Conservation (phyloP, 1,140 invertebrate species). For the Drosophila paulistorum region DNA sequence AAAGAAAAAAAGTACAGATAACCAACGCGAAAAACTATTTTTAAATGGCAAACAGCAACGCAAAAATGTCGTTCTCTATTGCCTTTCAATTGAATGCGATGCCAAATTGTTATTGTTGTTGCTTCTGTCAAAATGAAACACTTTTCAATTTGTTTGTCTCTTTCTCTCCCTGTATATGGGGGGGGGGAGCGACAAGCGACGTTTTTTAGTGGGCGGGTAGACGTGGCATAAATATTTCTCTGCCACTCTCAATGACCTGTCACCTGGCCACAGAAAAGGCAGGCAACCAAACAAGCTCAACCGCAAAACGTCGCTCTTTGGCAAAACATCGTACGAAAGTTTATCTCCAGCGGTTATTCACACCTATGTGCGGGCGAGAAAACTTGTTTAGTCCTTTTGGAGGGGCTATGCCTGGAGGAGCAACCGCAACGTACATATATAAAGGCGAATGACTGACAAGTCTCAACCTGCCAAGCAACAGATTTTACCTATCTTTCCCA, state of each 20-base stretch:
- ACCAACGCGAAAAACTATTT: constrained; percentile 17
- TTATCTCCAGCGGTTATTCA: constrained; percentile 67
- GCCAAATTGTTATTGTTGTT: constrained; percentile 1
- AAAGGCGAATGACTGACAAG: constrained; percentile 15
- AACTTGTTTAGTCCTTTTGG: constrained; percentile 15
- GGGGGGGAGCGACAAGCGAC: background rate
- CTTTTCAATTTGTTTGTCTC: constrained; percentile 11
- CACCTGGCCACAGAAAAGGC: constrained; percentile 4
- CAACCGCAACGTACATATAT: constrained; percentile 22
- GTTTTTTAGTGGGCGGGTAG: background rate
- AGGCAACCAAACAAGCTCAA: constrained; percentile 12
- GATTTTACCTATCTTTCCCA: background rate
- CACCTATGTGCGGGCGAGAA: constrained; percentile 50
- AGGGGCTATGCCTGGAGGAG: too few relatives aligned
- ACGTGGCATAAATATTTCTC: constrained; percentile 4
- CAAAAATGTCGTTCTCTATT: constrained; percentile 20
- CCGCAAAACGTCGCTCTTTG: constrained; percentile 8
- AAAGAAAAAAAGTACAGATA: background rate
- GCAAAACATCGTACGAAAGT: constrained; percentile 4
- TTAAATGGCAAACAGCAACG: constrained; percentile 6
- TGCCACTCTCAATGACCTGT: constrained; percentile 5
- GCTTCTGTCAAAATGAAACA: background rate
- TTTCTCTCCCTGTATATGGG: too few relatives aligned
- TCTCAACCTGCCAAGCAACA: constrained; percentile 13
- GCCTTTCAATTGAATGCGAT: constrained; percentile 15